These are phyloP conservation scores for Alouatta palliata DNA, from an alignment of 2,113 vertebrate genomes.

Conservation along the genomic window DNA sequence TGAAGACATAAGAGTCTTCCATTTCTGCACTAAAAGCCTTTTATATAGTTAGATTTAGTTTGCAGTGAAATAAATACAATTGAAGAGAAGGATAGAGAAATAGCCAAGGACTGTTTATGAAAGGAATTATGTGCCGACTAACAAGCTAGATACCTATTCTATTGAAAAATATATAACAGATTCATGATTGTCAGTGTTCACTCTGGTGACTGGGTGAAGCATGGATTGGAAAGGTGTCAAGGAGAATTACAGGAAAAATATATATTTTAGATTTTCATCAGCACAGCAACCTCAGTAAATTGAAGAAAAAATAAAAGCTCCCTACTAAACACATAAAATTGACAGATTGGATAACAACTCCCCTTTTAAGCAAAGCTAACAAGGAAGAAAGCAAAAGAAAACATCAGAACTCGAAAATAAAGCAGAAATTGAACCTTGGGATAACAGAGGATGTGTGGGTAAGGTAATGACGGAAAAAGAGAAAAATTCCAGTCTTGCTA, in stretches of 20 bases:
- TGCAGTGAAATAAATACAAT: not conserved
- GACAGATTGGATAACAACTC: not conserved
- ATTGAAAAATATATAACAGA: not conserved
- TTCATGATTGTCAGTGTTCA: not conserved
- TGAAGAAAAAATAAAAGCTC: not conserved
- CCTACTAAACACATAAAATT: not conserved
- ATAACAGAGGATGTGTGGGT: too few species aligned
- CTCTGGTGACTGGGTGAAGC: not conserved
- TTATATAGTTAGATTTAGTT: not conserved
- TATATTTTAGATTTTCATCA: not conserved
- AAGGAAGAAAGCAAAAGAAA: not conserved
- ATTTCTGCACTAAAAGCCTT: not conserved
- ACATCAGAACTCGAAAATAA: not conserved
- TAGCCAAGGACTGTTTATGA: not conserved
- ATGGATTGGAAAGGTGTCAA: not conserved
- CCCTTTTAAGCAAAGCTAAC: not conserved
- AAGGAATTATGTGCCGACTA: not conserved
- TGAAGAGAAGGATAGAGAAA: not conserved
- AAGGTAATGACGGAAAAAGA: fast-evolving
- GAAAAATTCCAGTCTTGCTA: not conserved
- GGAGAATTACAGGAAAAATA: not conserved
- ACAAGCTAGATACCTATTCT: not conserved
- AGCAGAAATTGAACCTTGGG: not conserved
- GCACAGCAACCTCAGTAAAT: not conserved
- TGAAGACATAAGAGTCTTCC: not conserved